Percentiles rank a stretch among this genome's conserved stretches.
Evolutionary conservation across 1,140 invertebrate genomes (phyloP).

Genomic region (fruit fly (Drosophila melanogaster)): DNA sequence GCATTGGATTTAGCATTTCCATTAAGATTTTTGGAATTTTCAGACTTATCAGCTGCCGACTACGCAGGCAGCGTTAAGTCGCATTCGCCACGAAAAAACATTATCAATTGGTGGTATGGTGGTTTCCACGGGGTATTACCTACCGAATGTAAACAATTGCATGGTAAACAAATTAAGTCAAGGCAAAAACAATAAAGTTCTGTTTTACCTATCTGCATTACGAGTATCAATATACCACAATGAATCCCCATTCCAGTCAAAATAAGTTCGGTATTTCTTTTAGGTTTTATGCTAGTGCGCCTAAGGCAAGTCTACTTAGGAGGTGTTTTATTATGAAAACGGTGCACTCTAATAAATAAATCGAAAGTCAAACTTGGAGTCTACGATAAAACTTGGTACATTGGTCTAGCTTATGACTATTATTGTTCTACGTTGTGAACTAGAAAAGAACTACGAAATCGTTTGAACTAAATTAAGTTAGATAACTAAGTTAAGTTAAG

Average conservation of each 20-base stretch:
- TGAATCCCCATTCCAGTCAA: slow-evolving; percentile 3
- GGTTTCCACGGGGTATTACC: slow-evolving; percentile 43
- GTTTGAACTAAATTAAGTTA: neutral
- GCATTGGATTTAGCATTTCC: slow-evolving; percentile 61
- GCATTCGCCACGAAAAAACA: slow-evolving; percentile 14
- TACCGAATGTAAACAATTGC: slow-evolving; percentile 25
- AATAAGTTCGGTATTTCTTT: slow-evolving; percentile 7
- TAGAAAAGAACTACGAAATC: slow-evolving; percentile 23
- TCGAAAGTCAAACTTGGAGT: slow-evolving; percentile 28
- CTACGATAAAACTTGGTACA: slow-evolving; percentile 38
- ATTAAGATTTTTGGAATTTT: slow-evolving; percentile 40
- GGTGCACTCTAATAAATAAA: slow-evolving; percentile 30
- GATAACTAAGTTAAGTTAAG: slow-evolving; percentile 9
- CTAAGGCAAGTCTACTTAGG: slow-evolving; percentile 74
- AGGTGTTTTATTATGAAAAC: slow-evolving; percentile 61
- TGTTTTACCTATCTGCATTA: slow-evolving; percentile 11
- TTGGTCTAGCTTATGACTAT: slow-evolving; percentile 39
- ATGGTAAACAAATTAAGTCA: slow-evolving; percentile 42
- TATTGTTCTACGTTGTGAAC: slow-evolving; percentile 25
- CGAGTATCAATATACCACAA: neutral
- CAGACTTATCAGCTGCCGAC: slow-evolving; percentile 43
- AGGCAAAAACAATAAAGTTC: neutral
- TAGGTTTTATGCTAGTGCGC: slow-evolving; percentile 71
- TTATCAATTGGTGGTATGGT: slow-evolving; percentile 24
- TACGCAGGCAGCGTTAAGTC: neutral